Percentiles rank a stretch among this genome's conserved stretches.
These are phyloP conservation scores for Seriola quinqueradiata DNA, from an alignment of 2,113 vertebrate genomes.

Conservation along the genomic window DNA sequence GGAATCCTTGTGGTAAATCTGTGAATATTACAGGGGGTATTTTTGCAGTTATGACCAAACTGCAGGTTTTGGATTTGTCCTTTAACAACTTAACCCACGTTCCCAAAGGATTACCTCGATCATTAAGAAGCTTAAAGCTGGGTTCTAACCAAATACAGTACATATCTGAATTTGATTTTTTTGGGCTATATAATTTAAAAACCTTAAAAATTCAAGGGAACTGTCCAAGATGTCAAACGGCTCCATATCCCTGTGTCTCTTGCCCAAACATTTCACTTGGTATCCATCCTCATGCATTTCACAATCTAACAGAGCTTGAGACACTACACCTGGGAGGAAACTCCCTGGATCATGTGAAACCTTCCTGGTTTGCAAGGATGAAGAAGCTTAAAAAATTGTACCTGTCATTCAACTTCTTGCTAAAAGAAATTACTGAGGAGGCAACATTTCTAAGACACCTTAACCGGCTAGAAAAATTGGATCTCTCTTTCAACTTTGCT, in stretches of 20 bases:
- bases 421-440: slow-evolving; percentile 43
- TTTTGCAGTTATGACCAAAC: slow-evolving; percentile 64
- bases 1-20: slow-evolving; percentile 58
- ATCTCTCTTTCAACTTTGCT: slow-evolving; percentile 86
- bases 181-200: slow-evolving; percentile 54
- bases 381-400: slow-evolving; percentile 66
- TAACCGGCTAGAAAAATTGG: slow-evolving; percentile 73
- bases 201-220: slow-evolving; percentile 81
- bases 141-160: slow-evolving; percentile 74
- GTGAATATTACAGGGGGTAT: slow-evolving; percentile 27
- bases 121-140: slow-evolving; percentile 56
- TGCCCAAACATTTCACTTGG: slow-evolving; percentile 70
- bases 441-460: slow-evolving; percentile 76
- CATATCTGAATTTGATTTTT: slow-evolving; percentile 75
- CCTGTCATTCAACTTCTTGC: slow-evolving; percentile 82
- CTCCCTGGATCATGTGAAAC: slow-evolving; percentile 65
- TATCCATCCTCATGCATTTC: slow-evolving; percentile 78
- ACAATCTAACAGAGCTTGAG: slow-evolving; percentile 52
- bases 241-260: slow-evolving; percentile 75
- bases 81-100: slow-evolving; percentile 78
- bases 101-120: slow-evolving; percentile 60
- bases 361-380: slow-evolving; percentile 79
- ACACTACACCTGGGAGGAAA: slow-evolving; percentile 79
- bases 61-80: slow-evolving; percentile 63
- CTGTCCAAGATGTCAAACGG: slow-evolving; percentile 85